Evolutionary conservation across 2,113 vertebrate species (phyloP).

Genomic region (Oriolus oriolus): DNA sequence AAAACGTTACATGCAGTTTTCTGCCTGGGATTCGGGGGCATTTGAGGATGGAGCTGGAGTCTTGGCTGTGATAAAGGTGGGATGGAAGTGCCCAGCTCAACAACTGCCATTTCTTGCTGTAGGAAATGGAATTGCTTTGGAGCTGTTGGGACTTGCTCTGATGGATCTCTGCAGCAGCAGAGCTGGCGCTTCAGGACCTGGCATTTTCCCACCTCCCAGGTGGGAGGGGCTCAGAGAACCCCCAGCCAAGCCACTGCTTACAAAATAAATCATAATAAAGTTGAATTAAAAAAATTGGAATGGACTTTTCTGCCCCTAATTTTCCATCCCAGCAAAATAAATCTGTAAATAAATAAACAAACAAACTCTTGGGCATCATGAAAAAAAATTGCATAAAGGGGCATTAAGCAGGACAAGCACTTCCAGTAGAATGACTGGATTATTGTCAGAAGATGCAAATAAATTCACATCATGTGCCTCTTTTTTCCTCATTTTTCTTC

Average conservation of each 20-base stretch:
- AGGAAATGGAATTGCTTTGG: background rate
- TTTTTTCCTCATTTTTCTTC: background rate
- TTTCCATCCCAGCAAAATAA: background rate
- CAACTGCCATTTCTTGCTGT: background rate
- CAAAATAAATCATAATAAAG: background rate
- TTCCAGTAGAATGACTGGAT: conserved; percentile 21
- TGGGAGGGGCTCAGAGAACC: background rate
- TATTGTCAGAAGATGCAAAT: conserved; percentile 40
- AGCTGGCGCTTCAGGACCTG: background rate
- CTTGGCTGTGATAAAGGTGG: background rate
- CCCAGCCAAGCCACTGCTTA: background rate
- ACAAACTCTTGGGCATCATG: background rate
- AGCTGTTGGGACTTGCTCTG: background rate
- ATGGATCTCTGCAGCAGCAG: background rate
- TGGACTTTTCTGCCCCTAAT: background rate
- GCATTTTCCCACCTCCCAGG: background rate
- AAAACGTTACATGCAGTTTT: background rate
- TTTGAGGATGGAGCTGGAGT: background rate
- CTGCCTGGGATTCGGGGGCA: background rate
- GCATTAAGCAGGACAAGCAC: background rate
- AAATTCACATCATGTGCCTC: conserved; percentile 20
- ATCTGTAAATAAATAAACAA: background rate
- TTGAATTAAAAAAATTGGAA: background rate
- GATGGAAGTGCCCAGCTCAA: background rate
- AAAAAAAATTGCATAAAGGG: background rate